Base-by-base conservation (phyloP, 2,113 vertebrate species). In the Bostrychus sinensis region DNA sequence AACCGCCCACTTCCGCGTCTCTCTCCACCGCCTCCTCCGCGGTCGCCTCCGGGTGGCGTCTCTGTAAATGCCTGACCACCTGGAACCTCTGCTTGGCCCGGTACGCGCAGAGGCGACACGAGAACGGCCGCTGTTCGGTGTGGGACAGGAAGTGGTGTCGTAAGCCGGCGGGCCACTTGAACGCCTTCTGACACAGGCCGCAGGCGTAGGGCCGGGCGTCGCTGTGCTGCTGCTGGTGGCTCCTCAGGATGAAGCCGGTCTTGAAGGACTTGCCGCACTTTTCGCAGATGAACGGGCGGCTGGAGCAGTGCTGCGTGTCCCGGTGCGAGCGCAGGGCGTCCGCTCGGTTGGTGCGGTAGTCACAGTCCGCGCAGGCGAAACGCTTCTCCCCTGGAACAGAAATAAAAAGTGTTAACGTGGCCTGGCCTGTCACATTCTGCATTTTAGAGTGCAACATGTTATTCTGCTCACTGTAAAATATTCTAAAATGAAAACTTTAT, bases 261-360 rank as follows among this genome's bases (percentile, higher is more conserved):
- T 99, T 99, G 90, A 99, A 99, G 71, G 94, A 94, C 78, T 99
- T 99, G 82, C 97, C 97, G 0, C 97, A 99, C 77, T 98, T 95
- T 72, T 99, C 96, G 0, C 97, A 99, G 88, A 99, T 92, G 70
- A 94, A 98, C 63, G 95, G 91, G 20, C 97, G 95, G 1, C 80
- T 68, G 1, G 98, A 94, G 1, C 91, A 92, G 75, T 99, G 97
- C 26, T 94, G 94, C 0, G 96, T 98, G 79, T 94, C 94, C 10
- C 89, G 88, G 84, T 99, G 97, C 17, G 94, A 90, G 0, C 95
- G 95, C 13, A 98, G 91, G 0, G 96, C 95, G 0, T 99, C 96
- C 0, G 95, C 94, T 1, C 96, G 89, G 91, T 97, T 99, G 37
- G 95, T 97, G 60, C 96, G 79, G 83, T 98, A 99, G 16, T 95